Evolutionary conservation across 2,113 vertebrate genomes (phyloP).

Genomic region (Crotalus tigris): DNA sequence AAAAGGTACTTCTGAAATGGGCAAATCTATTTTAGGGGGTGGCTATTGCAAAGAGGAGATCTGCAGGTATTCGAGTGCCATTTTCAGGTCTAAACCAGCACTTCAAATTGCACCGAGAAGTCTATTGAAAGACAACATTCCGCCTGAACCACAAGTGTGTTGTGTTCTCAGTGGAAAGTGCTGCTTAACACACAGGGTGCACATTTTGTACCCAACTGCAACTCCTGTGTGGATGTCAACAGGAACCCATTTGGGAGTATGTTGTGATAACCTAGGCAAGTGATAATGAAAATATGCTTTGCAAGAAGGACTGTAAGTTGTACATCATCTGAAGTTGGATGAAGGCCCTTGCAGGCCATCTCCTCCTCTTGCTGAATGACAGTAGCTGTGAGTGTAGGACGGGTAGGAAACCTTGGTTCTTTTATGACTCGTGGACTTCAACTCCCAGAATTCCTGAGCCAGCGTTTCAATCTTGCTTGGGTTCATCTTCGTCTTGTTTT

Average conservation of each 20-base stretch:
- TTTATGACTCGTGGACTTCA: no score
- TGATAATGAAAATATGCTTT: background rate
- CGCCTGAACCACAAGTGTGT: background rate
- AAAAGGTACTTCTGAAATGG: background rate
- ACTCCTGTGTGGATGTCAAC: background rate
- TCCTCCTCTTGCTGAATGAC: background rate
- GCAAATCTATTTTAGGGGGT: background rate
- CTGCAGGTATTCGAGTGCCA: background rate
- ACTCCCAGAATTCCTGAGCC: no score
- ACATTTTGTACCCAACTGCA: background rate
- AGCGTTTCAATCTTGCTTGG: background rate
- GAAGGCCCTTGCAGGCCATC: background rate
- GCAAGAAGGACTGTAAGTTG: background rate
- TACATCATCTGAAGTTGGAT: background rate
- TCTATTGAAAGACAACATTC: background rate
- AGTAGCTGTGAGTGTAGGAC: background rate
- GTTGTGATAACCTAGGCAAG: background rate
- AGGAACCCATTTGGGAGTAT: background rate
- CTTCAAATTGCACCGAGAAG: background rate
- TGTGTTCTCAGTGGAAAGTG: background rate
- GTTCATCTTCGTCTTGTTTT: background rate
- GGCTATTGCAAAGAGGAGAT: background rate
- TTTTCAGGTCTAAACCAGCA: background rate
- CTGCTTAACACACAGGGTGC: background rate
- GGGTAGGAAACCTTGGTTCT: no score